Evolutionary conservation across 2,888 invertebrate genomes (phyloP).

Genomic region (Macrophya alboannulata): DNA sequence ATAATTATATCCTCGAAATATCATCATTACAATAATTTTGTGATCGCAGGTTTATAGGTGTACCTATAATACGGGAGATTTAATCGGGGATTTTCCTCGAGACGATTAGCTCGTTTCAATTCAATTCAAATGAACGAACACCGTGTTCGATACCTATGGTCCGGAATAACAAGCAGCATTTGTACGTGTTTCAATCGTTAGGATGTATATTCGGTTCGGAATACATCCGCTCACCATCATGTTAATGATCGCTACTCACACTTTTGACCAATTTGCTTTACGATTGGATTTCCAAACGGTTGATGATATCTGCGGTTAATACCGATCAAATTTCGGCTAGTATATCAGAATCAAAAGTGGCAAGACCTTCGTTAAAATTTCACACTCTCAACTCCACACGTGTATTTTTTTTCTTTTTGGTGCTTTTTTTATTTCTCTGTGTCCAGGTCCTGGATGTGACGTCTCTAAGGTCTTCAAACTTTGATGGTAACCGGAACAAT

Average conservation of each 20-base stretch:
- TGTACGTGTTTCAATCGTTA: slow-evolving; percentile 31
- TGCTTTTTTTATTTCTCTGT: background rate
- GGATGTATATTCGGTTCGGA: slow-evolving; percentile 14
- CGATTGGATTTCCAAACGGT: background rate
- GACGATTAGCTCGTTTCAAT: slow-evolving; percentile 39
- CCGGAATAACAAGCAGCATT: slow-evolving; percentile 42
- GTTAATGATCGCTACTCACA: slow-evolving; percentile 16
- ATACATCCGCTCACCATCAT: slow-evolving; percentile 5
- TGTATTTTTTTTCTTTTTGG: background rate
- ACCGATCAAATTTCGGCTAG: background rate
- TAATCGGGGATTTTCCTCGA: slow-evolving; percentile 19
- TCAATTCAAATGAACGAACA: slow-evolving; percentile 43
- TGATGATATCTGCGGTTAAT: background rate
- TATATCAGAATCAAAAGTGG: background rate
- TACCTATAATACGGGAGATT: background rate
- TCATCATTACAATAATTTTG: background rate
- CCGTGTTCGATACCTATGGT: slow-evolving; percentile 38
- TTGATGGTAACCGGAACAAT: slow-evolving; percentile 20
- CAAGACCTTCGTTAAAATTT: background rate
- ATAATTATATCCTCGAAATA: background rate
- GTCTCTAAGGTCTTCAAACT: slow-evolving; percentile 27
- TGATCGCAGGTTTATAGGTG: background rate
- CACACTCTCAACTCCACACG: too few species aligned
- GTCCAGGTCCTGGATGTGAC: background rate
- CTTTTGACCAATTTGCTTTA: background rate